Evolutionary conservation across 1,140 invertebrate genomes (phyloP).

Genomic region (Hyphantria cunea): DNA sequence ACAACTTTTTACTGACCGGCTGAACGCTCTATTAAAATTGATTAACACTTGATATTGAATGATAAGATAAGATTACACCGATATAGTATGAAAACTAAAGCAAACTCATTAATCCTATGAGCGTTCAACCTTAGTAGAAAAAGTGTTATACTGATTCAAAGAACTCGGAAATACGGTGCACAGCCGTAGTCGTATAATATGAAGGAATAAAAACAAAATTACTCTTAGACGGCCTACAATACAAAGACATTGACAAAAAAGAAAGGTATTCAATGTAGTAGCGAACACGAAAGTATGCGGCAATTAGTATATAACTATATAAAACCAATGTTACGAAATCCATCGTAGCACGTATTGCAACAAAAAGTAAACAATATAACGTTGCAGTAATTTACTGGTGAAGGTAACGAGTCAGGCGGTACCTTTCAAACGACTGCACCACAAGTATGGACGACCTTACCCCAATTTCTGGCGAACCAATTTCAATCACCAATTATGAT

Average conservation of each 20-base stretch:
- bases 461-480: slow-evolving; percentile 37
- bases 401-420: slow-evolving; percentile 37
- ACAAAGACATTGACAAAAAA: slow-evolving; percentile 3
- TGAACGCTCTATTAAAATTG: slow-evolving; percentile 46
- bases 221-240: too few relatives aligned
- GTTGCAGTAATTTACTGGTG: slow-evolving; percentile 35
- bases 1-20: slow-evolving; percentile 54
- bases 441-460: slow-evolving; percentile 43
- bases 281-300: slow-evolving; percentile 19
- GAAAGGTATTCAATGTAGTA: neutral
- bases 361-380: slow-evolving; percentile 23
- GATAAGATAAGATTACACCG: slow-evolving; percentile 49
- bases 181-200: too few relatives aligned
- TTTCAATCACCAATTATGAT: slow-evolving; percentile 38
- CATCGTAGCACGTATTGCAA: slow-evolving; percentile 16
- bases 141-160: too few relatives aligned
- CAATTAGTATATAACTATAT: slow-evolving; percentile 14
- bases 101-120: too few relatives aligned
- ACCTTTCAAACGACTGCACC: slow-evolving; percentile 36
- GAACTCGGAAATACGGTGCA: too few relatives aligned
- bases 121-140: too few relatives aligned
- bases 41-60: slow-evolving; percentile 43
- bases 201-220: too few relatives aligned
- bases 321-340: slow-evolving; percentile 17
- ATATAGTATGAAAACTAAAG: too few relatives aligned